A percentile compares a stretch with the other conserved stretches of the same genome.
phyloP scores from a whole-genome alignment of 1,140 invertebrate species.

The Coelopa frigida region DNA sequence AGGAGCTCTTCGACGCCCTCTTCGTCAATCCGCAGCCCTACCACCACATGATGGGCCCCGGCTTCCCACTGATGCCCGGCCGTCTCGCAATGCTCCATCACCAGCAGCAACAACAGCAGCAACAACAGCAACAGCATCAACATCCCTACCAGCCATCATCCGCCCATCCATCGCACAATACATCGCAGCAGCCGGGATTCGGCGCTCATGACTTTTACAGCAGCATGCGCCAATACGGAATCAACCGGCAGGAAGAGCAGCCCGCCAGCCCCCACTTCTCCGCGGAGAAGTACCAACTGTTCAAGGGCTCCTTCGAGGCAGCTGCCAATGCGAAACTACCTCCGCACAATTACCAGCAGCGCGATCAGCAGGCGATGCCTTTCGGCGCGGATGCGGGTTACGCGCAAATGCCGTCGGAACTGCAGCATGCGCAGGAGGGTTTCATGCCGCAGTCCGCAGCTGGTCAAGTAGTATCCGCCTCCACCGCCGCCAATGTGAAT shows the following conservation, averaged over 20 bases:
- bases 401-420: background rate
- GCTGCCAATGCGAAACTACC: conserved; percentile 41
- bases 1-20: conserved; percentile 53
- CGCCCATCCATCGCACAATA: background rate
- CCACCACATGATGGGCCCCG: conserved; percentile 17
- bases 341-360: conserved; percentile 1
- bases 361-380: background rate
- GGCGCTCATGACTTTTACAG: conserved; percentile 31
- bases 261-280: conserved; percentile 28
- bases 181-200: conserved; percentile 15
- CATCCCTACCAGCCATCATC: conserved; percentile 6
- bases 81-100: background rate
- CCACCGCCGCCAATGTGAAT: conserved; percentile 5
- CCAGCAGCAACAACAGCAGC: conserved; percentile 17
- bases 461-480: conserved; percentile 2
- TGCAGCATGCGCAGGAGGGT: background rate
- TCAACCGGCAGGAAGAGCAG: conserved; percentile 22
- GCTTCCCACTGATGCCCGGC: conserved; percentile 2
- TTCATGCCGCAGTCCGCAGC: background rate
- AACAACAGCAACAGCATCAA: conserved; percentile 10
- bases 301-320: conserved; percentile 51
- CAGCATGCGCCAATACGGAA: conserved; percentile 37
- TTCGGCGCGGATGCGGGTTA: background rate
- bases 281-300: conserved; percentile 50
- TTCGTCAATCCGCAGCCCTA: conserved; percentile 47